Conservation (phyloP, 2,888 invertebrate genomes). For the Dromius quadrimaculatus region DNA sequence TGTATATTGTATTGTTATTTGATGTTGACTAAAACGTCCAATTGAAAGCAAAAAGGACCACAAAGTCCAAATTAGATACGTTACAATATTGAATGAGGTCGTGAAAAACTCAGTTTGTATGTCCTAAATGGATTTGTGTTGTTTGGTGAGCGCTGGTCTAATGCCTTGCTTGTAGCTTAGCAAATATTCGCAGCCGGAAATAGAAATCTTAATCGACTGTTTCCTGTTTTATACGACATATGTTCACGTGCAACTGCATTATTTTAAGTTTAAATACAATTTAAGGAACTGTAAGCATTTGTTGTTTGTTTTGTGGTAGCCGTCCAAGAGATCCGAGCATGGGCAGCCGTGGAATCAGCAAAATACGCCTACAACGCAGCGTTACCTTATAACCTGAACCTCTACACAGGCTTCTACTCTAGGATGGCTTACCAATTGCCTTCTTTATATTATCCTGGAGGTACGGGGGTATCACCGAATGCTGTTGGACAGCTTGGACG, state of each 20-base stretch:
- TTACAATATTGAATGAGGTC: no score
- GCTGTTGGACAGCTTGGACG: background rate
- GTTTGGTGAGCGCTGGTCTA: no score
- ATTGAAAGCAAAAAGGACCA: no score
- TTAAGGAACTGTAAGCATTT: background rate
- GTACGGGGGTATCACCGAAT: background rate
- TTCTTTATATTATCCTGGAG: constrained; percentile 38
- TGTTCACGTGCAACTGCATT: constrained; percentile 30
- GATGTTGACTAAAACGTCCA: no score
- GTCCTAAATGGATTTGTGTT: no score
- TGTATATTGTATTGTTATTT: no score
- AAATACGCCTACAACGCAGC: constrained; percentile 60
- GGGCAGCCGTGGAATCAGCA: constrained; percentile 62
- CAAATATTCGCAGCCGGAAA: constrained; percentile 27
- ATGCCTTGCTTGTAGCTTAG: no score
- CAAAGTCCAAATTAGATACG: no score
- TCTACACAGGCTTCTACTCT: constrained; percentile 55
- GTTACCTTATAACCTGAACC: constrained; percentile 55
- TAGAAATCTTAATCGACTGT: constrained; percentile 33
- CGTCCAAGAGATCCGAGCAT: constrained; percentile 61
- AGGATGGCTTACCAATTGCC: constrained; percentile 47
- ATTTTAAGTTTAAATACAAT: no score
- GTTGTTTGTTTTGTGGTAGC: constrained; percentile 58
- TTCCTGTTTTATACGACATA: constrained; percentile 24
- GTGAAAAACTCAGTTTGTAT: no score